Evolutionary conservation across 2,797 vertebrate genomes (phyloP), one percentile per base, ranked within the genome.

Genomic region (Danio choprae): DNA sequence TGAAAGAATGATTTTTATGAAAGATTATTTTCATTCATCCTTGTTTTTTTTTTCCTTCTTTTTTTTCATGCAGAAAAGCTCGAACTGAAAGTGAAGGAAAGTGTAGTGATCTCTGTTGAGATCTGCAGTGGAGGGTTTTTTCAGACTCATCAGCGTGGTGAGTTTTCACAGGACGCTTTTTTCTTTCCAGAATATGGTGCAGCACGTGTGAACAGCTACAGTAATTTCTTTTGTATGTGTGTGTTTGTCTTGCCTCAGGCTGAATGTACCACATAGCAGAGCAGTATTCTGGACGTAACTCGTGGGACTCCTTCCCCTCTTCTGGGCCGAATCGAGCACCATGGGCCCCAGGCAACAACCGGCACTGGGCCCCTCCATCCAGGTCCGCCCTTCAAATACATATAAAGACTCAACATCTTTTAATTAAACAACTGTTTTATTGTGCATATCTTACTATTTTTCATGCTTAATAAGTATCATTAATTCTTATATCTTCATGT

Each of bases 261-360:
- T 97, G 96, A 93, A 98, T 98, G 96, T 96, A 97, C 97, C 96
- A 95, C 91, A 91, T 95, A 91, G 93, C 93, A 93, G 96, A 97
- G 86, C 95, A 95, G 93, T 95, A 96, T 90, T 95, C 95, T 91
- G 95, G 94, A 91, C 96, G 95, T 86, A 91, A 94, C 91, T 93
- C 95, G 88, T 93, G 96, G 93, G 95, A 96, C 92, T 94, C 95
- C 90, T 96, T 95, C 87, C 91, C 93, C 86, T 89, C 95, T 88
- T 95, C 95, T 87, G 92, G 94, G 89, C 93, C 94, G 89, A 93
- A 93, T 90, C 94, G 94, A 91, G 93, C 94, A 87, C 93, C 93
- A 90, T 97, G 96, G 96, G 92, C 93, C 85, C 94, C 95, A 76
- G 89, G 90, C 83, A 92, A 91, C 86, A 88, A 90, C 86, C 93